Conservation (phyloP, 2,113 vertebrate species). For the Macaca fascicularis region T2T-MFA8v1.1 NC_088384.1:71807501-71808000, state of each 20-base stretch:
- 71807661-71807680: conserved; percentile 21
- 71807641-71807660: neutral
- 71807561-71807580: conserved; percentile 54
- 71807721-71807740: neutral
- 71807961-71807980: neutral
- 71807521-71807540: conserved; percentile 69
- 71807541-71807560: conserved; percentile 63
- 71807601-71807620: conserved; percentile 64
- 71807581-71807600: conserved; percentile 66
- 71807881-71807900: neutral
- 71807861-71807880: neutral
- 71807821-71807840: neutral
- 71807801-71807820: neutral
- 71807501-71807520: conserved; percentile 54
- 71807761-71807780: neutral
- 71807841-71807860: neutral
- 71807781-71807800: neutral
- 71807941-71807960: neutral
- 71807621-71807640: conserved; percentile 40
- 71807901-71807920: neutral
- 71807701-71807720: neutral
- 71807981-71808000: neutral
- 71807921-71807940: neutral
- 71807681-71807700: conserved; percentile 41
- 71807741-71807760: neutral